Evolutionary conservation across 37 sponge, comb jelly and placozoan genomes (phyloP).

Genomic region (Tethya wilhelma): DNA sequence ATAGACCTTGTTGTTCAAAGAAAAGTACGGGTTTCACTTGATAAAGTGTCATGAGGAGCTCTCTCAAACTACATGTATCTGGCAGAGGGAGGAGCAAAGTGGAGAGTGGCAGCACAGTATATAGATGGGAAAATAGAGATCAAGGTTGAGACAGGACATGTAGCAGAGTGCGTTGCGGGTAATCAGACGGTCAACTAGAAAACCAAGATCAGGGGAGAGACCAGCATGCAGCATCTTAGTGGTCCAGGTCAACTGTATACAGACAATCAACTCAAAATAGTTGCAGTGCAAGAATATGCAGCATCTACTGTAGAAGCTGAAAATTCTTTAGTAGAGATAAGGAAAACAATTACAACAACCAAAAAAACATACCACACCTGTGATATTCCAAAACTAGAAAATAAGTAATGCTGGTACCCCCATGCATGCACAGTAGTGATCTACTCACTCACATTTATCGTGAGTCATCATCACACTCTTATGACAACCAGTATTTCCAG

Average conservation of each 20-base stretch:
- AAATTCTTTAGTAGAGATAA: too few relatives aligned
- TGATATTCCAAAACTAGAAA: too few relatives aligned
- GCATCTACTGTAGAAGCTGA: too few relatives aligned
- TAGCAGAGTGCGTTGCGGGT: background rate
- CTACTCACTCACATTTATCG: background rate
- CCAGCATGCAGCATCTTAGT: background rate
- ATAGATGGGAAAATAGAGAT: background rate
- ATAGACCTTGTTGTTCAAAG: too few relatives aligned
- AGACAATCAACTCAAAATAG: too few relatives aligned
- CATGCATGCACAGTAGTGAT: too few relatives aligned
- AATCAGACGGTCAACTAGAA: background rate
- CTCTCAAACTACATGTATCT: background rate
- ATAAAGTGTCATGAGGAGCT: background rate
- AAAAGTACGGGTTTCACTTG: background rate
- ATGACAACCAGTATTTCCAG: background rate
- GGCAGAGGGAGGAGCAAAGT: background rate
- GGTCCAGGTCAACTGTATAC: background rate
- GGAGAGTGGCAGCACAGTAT: background rate
- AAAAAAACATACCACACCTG: too few relatives aligned
- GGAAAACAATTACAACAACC: too few relatives aligned
- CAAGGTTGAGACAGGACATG: background rate
- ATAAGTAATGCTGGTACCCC: too few relatives aligned
- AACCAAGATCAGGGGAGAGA: background rate
- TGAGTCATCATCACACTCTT: conserved; percentile 1
- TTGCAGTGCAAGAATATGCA: too few relatives aligned